These are phyloP conservation scores for Ammodramus savannarum DNA, from an alignment of 2,113 vertebrate genomes.

Conservation along the genomic window DNA sequence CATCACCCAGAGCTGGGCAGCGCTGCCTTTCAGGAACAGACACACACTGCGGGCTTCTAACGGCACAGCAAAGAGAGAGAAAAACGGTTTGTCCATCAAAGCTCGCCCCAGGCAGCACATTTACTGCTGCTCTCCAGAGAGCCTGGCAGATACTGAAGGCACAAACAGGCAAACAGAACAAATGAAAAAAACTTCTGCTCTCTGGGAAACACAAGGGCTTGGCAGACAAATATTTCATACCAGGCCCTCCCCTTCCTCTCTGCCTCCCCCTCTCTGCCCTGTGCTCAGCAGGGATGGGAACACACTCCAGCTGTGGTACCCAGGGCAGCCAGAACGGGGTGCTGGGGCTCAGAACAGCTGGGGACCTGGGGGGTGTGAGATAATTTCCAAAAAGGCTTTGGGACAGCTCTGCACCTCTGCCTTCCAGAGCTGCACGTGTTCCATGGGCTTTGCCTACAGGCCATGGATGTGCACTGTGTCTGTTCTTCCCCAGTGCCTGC, in stretches of 20 bases:
- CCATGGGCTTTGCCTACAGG: neutral
- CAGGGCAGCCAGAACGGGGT: neutral
- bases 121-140: neutral
- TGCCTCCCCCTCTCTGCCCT: neutral
- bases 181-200: slow-evolving; percentile 7
- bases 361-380: neutral
- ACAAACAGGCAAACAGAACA: slow-evolving; percentile 21
- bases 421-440: neutral
- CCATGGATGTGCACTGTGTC: rapidly evolving
- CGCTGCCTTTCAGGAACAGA: neutral
- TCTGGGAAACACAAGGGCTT: neutral
- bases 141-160: neutral
- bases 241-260: neutral
- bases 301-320: neutral
- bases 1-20: neutral
- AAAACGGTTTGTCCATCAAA: neutral
- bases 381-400: neutral
- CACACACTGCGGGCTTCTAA: neutral
- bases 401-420: neutral
- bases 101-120: neutral
- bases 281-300: neutral
- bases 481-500: neutral
- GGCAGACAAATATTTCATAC: slow-evolving; percentile 33
- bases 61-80: neutral
- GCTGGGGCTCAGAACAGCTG: neutral